Conservation (phyloP, 2,113 vertebrate genomes). For the Potamarius usumacintae region DNA sequence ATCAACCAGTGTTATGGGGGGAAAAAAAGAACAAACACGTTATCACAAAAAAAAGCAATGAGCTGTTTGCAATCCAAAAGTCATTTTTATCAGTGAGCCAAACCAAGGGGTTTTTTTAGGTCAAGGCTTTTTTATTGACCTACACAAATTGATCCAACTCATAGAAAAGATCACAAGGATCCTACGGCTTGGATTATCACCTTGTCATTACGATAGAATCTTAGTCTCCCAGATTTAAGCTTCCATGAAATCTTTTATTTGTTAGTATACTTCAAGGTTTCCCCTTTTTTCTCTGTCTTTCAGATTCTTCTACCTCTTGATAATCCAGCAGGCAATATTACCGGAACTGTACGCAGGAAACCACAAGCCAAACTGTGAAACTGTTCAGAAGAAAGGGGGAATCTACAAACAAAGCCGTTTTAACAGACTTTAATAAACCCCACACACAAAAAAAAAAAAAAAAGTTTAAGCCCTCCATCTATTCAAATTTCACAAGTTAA, state of each 20-base stretch:
- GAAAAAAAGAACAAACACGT: background rate
- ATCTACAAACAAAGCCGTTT: constrained; percentile 2
- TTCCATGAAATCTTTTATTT: background rate
- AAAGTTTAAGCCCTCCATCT: background rate
- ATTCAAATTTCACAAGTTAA: background rate
- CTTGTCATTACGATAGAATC: background rate
- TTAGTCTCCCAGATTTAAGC: background rate
- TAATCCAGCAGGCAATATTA: constrained; percentile 87
- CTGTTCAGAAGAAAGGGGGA: background rate
- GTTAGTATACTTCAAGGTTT: background rate
- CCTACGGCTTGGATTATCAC: background rate
- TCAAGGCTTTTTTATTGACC: no score
- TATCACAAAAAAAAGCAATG: background rate
- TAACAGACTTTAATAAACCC: constrained; percentile 22
- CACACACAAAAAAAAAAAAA: background rate
- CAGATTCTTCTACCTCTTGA: constrained; percentile 89
- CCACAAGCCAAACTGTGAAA: constrained; percentile 76
- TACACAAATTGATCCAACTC: background rate
- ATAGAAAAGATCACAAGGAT: background rate
- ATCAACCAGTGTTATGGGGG: background rate
- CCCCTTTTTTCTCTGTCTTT: background rate
- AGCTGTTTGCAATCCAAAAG: background rate
- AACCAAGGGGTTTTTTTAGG: no score
- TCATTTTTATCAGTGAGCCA: background rate
- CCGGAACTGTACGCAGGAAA: constrained; percentile 83